These are phyloP conservation scores for Bombus affinis DNA, from an alignment of 1,140 invertebrate species.

Conservation along the genomic window DNA sequence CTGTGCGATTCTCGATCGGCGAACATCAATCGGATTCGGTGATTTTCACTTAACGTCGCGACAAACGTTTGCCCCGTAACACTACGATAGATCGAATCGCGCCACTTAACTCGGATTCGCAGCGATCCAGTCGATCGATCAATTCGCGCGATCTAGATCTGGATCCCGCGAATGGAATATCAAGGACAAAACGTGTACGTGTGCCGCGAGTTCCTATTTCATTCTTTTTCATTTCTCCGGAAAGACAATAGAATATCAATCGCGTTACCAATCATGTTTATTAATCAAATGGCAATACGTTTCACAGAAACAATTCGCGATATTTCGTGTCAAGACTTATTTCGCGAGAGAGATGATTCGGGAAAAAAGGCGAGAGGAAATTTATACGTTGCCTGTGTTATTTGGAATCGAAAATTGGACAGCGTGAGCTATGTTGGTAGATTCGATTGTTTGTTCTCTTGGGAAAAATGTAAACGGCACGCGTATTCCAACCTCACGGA, in stretches of 20 bases:
- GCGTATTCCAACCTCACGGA: not conserved
- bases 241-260: constrained; percentile 44
- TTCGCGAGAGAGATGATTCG: not conserved
- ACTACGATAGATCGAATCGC: not conserved
- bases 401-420: constrained; percentile 49
- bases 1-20: not conserved
- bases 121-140: constrained; percentile 10
- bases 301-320: not conserved
- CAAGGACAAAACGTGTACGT: not conserved
- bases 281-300: constrained; percentile 47
- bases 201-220: not conserved
- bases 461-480: constrained; percentile 45
- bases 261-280: constrained; percentile 28
- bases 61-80: not conserved
- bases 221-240: not conserved
- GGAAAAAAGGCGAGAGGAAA: constrained; percentile 34
- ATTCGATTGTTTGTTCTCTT: constrained; percentile 11
- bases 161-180: not conserved
- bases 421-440: not conserved
- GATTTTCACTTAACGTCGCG: constrained; percentile 30
- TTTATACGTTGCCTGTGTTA: constrained; percentile 26
- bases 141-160: not conserved
- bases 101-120: constrained; percentile 16
- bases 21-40: not conserved
- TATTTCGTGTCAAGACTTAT: constrained; percentile 18